Evolutionary conservation across 64 coral and sea anemone species (phyloP).

Genomic region (Catalaphyllia jardinei): DNA sequence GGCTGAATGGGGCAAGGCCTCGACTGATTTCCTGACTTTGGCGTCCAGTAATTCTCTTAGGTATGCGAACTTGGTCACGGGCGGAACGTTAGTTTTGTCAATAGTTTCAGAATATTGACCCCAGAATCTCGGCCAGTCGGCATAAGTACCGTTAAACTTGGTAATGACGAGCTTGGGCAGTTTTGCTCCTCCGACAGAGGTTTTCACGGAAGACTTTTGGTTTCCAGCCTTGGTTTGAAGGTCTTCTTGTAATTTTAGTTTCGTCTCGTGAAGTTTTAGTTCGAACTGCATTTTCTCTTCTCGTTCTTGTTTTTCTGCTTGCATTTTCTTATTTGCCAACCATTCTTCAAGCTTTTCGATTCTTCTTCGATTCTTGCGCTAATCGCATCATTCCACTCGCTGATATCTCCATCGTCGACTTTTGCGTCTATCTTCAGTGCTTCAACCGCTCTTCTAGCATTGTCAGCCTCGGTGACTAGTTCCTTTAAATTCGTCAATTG

Average conservation of each 20-base stretch:
- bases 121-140: conserved; percentile 47
- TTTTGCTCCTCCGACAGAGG: conserved; percentile 10
- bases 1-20: not conserved
- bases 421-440: no score
- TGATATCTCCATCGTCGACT: no score
- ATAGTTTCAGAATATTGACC: conserved; percentile 42
- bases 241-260: conserved; percentile 52
- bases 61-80: conserved; percentile 47
- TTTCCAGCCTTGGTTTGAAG: conserved; percentile 5
- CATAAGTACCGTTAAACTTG: conserved; percentile 47
- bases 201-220: not conserved
- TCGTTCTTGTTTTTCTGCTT: not conserved
- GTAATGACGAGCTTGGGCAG: conserved; percentile 34
- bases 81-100: conserved; percentile 32
- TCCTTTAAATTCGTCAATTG: no score
- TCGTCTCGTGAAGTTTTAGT: conserved; percentile 59
- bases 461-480: no score
- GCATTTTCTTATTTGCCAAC: not conserved
- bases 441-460: no score
- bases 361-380: conserved; percentile 21
- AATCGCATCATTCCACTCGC: conserved; percentile 12
- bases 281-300: not conserved
- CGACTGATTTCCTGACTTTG: conserved; percentile 37
- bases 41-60: conserved; percentile 28
- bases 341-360: conserved; percentile 25